Percentiles rank a stretch among this genome's conserved stretches.
Conservation (phyloP, 2,113 vertebrate genomes). For the Oncorhynchus tshawytscha region DNA sequence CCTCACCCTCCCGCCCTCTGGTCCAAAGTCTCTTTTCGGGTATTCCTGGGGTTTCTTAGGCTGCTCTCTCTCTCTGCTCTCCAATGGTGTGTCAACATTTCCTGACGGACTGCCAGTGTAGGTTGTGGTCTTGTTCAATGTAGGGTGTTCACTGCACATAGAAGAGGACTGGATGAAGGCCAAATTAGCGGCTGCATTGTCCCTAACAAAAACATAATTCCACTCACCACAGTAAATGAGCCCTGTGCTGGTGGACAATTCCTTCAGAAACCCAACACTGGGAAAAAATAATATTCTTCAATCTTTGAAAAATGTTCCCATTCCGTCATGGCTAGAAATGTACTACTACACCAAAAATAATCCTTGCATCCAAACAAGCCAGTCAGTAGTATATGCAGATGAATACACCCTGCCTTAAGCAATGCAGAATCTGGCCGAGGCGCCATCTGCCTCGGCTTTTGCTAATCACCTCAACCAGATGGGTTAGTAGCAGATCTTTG, state of each 20-base stretch:
- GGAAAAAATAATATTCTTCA: too few relatives aligned
- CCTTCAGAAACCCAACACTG: constrained; percentile 26
- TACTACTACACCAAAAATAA: constrained; percentile 17
- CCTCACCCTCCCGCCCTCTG: constrained; percentile 56
- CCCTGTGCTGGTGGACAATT: constrained; percentile 22
- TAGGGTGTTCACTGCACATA: constrained; percentile 36
- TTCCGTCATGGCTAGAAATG: constrained; percentile 25
- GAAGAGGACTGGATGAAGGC: constrained; percentile 13
- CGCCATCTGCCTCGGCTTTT: constrained; percentile 66
- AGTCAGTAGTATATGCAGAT: constrained; percentile 44
- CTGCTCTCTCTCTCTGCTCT: constrained; percentile 41
- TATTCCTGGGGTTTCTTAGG: constrained; percentile 70
- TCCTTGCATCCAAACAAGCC: constrained; percentile 33
- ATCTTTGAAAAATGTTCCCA: constrained; percentile 21
- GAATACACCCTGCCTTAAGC: constrained; percentile 51
- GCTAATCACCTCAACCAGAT: constrained; percentile 71
- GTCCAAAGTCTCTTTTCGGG: constrained; percentile 60
- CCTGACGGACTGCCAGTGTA: constrained; percentile 50
- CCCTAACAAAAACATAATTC: constrained; percentile 66
- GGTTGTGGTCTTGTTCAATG: constrained; percentile 42
- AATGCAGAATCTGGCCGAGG: constrained; percentile 42
- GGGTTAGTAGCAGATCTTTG: constrained; percentile 54
- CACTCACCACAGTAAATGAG: constrained; percentile 33
- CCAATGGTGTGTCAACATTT: constrained; percentile 64
- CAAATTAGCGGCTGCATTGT: constrained; percentile 7